Evolutionary conservation across 2,113 vertebrate species (phyloP), one percentile per base, ranked within the genome.

Genomic region (Isichthys henryi): DNA sequence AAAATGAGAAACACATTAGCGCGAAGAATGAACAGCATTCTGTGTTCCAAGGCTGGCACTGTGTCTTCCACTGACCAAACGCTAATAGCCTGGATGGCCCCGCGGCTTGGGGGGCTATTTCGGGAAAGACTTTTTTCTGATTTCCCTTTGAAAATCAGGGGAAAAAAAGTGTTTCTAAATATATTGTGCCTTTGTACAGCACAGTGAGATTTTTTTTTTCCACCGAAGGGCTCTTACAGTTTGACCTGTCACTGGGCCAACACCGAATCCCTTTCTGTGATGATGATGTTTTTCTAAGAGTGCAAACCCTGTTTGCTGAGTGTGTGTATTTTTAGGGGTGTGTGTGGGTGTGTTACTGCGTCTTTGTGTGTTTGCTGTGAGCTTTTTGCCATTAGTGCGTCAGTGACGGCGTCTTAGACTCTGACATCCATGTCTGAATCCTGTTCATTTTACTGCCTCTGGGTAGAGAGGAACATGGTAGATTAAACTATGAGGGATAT

Each of bases 101-200:
- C 6, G 86, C 46, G 87, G 62, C 19, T 56, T 46, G 35, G 27
- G 9, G 27, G 39, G 43, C 8, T 88, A 88, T 88, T 88, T 62
- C 10, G 2, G 87, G 52, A 62, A 27, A 13, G 6, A 11, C 35
- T 66, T 58, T 17, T 46, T 66, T 62, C 35, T 31, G 35, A 39
- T 62, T 88, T 62, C 53, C 87, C 10, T 88, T 88, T 27, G 19
- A 88, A 88, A 66, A 9, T n/a, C n/a, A n/a, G 35, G 46, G 21
- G 31, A n/a, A 66, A 66, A 70, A 88, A 52, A 88, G 43, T 17
- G 56, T 62, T 58, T 66, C 87, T 62, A 66, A 66, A 88, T 88
- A 88, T 66, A 62, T 19, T 15, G 87, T 3, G 46, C 27, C n/a
- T 66, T 62, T 88, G 17, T 88, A 31, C 9, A 46, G 52, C 53